Evolutionary conservation across 2,797 vertebrate species (phyloP), one percentile per base, ranked within the genome.

Genomic region (Agapornis canus): DNA sequence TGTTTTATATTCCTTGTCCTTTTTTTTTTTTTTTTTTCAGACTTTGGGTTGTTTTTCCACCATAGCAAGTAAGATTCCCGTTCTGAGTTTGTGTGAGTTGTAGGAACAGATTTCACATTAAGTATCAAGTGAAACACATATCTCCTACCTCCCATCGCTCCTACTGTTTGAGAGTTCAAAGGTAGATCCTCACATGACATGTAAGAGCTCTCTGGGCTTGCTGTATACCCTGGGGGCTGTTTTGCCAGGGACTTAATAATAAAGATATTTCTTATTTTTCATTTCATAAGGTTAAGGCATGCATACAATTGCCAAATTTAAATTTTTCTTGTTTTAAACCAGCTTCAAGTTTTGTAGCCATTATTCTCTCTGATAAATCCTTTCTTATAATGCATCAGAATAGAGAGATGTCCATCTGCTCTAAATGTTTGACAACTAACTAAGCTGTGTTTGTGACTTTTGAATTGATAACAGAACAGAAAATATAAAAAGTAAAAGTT

Each of bases 181-280:
- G 45, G 45, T n/a, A 45, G 60, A 37, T 66, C 12, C 90, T 76
- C 56, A 83, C 87, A 68, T 37, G 68, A 32, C 73, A 43, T 31
- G 13, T 40, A 25, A 40, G 35, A 81, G 4, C 26, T n/a, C 37
- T 70, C 78, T 87, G 78, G 76, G 66, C 82, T 87, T 52, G 21
- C 23, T 27, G 9, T 22, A 15, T 40, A 23, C 32, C 11, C 25
- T 19, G 13, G 25, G 45, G 49, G 32, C n/a, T 22, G 75, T 92
- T 81, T 94, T 87, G 75, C 82, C 57, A 93, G 69, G 40, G 47
- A 59, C 95, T 96, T 96, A 5, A 65, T 96, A 5, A 65, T 54
- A 47, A 90, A 75, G 17, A 42, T 89, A 87, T 61, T 54, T 71
- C 52, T 82, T 95, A 81, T 68, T 97, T 96, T 95, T 96, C 42